A percentile compares a stretch with the other conserved stretches of the same genome.
Conservation (phyloP, 2,888 invertebrate genomes). For the Pterostichus niger region DNA sequence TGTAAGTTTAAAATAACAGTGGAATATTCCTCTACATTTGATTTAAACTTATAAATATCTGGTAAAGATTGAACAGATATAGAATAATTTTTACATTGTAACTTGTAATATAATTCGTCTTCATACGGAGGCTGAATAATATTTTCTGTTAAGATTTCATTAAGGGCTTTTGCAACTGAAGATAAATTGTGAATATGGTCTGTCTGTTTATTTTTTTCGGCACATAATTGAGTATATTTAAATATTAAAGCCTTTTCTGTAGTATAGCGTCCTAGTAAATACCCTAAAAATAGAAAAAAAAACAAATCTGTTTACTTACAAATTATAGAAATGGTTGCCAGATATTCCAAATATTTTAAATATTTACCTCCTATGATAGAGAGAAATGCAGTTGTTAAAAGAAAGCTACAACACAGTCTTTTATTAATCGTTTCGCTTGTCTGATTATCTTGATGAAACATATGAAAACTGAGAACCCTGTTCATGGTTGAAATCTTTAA, state of each 20-base stretch:
- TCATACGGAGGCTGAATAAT: constrained; percentile 13
- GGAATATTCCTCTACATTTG: constrained; percentile 67
- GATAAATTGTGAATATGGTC: constrained; percentile 68
- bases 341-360: constrained; percentile 4
- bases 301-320: not conserved
- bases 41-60: constrained; percentile 69
- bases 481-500: constrained; percentile 74
- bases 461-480: constrained; percentile 77
- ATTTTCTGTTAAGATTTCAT: constrained; percentile 56
- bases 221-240: constrained; percentile 69
- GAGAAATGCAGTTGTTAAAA: constrained; percentile 77
- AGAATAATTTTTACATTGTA: constrained; percentile 48
- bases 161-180: constrained; percentile 69
- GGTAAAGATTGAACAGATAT: constrained; percentile 16
- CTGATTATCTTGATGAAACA: constrained; percentile 71
- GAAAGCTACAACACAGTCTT: constrained; percentile 77
- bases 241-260: constrained; percentile 74
- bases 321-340: not conserved
- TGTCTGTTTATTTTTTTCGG: constrained; percentile 70
- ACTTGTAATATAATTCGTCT: constrained; percentile 50
- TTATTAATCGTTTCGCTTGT: constrained; percentile 77
- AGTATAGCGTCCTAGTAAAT: constrained; percentile 77
- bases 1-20: constrained; percentile 70
- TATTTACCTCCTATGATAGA: constrained; percentile 75
- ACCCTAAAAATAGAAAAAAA: constrained; percentile 73